phyloP scores from a whole-genome alignment of 2,888 invertebrate species.

The Tridacna crocea region DNA sequence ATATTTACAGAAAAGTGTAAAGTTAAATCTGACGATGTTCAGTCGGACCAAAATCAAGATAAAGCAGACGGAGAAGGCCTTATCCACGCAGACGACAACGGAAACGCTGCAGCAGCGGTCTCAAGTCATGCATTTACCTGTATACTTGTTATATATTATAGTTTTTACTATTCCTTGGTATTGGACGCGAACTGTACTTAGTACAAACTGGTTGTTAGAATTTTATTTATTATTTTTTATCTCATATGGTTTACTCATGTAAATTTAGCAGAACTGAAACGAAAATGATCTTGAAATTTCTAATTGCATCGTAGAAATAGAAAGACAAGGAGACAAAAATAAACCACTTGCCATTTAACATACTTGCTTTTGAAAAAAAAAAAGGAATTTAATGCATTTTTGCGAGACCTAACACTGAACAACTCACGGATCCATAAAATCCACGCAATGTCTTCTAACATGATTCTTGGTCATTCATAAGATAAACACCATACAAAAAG shows the following conservation, averaged over 20 bases:
- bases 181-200: not conserved
- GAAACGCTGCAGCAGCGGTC: not conserved
- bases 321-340: too few species aligned
- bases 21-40: conserved; percentile 5
- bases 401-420: too few species aligned
- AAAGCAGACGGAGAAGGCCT: conserved; percentile 18
- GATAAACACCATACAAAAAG: too few species aligned
- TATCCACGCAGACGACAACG: conserved; percentile 2
- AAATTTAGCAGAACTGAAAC: too few species aligned
- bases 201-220: not conserved
- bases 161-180: not conserved
- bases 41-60: conserved; percentile 13
- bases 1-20: conserved; percentile 14
- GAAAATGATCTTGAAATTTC: too few species aligned
- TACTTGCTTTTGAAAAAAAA: too few species aligned
- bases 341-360: too few species aligned
- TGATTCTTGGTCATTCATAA: too few species aligned
- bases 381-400: too few species aligned
- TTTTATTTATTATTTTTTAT: not conserved
- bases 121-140: not conserved
- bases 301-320: too few species aligned
- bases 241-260: not conserved
- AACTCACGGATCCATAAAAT: too few species aligned
- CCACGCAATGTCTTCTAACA: too few species aligned
- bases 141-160: not conserved